phyloP scores from a whole-genome alignment of 2,888 invertebrate species.

The Agriopis marginaria region DNA sequence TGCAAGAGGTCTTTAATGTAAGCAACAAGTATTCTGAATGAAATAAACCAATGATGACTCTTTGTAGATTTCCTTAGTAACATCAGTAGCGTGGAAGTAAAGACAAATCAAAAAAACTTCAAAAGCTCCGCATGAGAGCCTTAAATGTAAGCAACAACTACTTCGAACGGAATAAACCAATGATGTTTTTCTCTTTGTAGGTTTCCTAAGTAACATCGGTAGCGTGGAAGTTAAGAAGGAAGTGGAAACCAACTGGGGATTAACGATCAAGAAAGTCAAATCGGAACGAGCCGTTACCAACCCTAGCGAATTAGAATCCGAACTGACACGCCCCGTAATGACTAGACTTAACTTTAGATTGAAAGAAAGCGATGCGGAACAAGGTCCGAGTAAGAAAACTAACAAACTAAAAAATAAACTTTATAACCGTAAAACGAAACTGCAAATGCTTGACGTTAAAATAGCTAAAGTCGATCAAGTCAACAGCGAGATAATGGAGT shows the following conservation, averaged over 20 bases:
- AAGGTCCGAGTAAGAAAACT: neutral
- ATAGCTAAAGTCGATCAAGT: constrained; percentile 5
- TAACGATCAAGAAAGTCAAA: constrained; percentile 34
- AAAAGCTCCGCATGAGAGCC: no score
- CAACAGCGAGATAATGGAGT: neutral
- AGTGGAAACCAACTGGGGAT: constrained; percentile 34
- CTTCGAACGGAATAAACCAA: constrained; percentile 21
- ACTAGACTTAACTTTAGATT: constrained; percentile 26
- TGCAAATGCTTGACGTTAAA: constrained; percentile 12
- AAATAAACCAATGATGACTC: constrained; percentile 40
- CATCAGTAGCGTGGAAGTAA: constrained; percentile 40
- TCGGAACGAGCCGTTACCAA: neutral
- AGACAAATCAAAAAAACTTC: constrained; percentile 6
- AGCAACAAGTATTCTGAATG: neutral
- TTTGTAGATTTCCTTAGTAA: constrained; percentile 48
- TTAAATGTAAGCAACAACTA: neutral
- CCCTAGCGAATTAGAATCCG: neutral
- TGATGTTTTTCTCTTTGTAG: constrained; percentile 49
- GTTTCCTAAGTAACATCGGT: constrained; percentile 43
- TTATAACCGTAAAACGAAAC: constrained; percentile 1
- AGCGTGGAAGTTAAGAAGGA: constrained; percentile 41
- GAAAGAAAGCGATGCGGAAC: neutral
- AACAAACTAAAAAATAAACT: constrained; percentile 7
- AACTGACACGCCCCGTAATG: neutral
- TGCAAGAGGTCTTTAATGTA: neutral